A percentile compares a stretch with the other conserved stretches of the same genome.
These are phyloP conservation scores for Limonius californicus DNA, from an alignment of 1,140 invertebrate genomes.

Conservation along the genomic window DNA sequence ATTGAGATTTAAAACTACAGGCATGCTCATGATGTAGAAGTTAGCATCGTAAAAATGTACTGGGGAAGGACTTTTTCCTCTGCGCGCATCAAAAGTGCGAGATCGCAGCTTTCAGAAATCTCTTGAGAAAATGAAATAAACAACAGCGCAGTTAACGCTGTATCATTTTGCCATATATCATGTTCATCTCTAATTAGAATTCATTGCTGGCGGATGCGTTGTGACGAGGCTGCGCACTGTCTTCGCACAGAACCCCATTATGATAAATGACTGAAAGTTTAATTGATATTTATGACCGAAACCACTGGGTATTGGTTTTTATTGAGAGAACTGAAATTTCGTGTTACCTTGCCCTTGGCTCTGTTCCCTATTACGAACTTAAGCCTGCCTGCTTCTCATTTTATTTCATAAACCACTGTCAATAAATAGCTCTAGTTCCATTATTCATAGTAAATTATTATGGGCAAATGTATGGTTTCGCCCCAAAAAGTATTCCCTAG, in stretches of 20 bases:
- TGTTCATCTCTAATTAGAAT: conserved; percentile 1
- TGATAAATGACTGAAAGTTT: not conserved
- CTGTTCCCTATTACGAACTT: too few species aligned
- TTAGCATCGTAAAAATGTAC: too few species aligned
- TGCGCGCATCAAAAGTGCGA: too few species aligned
- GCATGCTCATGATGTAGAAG: too few species aligned
- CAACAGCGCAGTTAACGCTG: not conserved
- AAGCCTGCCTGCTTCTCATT: too few species aligned
- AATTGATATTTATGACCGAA: conserved; percentile 1
- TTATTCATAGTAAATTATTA: too few species aligned
- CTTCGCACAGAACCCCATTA: not conserved
- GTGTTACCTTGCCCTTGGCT: not conserved
- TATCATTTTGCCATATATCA: conserved; percentile 1
- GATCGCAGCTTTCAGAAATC: not conserved
- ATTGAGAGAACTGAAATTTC: not conserved
- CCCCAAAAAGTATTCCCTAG: too few species aligned
- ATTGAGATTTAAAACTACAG: too few species aligned
- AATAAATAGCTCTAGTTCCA: too few species aligned
- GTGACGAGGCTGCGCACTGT: not conserved
- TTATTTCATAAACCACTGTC: too few species aligned
- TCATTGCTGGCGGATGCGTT: not conserved
- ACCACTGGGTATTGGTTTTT: conserved; percentile 1
- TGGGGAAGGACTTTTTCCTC: too few species aligned
- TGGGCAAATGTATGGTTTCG: too few species aligned
- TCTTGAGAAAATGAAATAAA: conserved; percentile 1